These are phyloP conservation scores for Heteromyza rotundicornis DNA, from an alignment of 2,888 invertebrate genomes.

Conservation along the genomic window DNA sequence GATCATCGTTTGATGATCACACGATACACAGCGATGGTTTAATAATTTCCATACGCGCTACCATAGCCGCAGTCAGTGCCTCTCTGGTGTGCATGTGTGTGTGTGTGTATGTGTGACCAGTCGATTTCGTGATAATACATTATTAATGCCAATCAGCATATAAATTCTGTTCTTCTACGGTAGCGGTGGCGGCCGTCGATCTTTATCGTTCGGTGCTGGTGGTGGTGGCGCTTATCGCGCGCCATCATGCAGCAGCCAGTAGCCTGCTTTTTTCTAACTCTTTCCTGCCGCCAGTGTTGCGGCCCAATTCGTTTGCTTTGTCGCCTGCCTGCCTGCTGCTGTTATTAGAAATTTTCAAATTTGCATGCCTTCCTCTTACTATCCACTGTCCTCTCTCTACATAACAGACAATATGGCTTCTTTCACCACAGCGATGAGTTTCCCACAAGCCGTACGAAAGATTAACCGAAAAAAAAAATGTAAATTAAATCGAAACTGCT, in stretches of 20 bases:
- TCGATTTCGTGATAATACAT: conserved; percentile 63
- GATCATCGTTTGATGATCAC: conserved; percentile 59
- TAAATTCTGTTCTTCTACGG: conserved; percentile 28
- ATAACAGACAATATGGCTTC: not conserved
- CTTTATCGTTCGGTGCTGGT: conserved; percentile 50
- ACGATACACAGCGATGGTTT: conserved; percentile 49
- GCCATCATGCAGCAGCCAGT: conserved; percentile 28
- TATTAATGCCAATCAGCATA: conserved; percentile 64
- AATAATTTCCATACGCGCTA: conserved; percentile 56
- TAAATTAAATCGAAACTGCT: no score
- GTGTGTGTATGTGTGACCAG: conserved; percentile 40
- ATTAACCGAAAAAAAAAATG: no score
- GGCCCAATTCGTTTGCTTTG: conserved; percentile 55
- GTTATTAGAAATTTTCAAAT: conserved; percentile 44
- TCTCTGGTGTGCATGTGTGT: no score
- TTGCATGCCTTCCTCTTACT: conserved; percentile 39
- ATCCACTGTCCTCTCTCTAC: not conserved
- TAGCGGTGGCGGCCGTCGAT: not conserved
- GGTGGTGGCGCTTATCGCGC: conserved; percentile 45
- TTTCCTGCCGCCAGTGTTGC: conserved; percentile 9
- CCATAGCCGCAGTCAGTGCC: conserved; percentile 25
- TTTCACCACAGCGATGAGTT: no score
- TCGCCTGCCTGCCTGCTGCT: no score
- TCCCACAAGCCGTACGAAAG: no score
- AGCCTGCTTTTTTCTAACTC: not conserved